A percentile compares a stretch with the other conserved stretches of the same genome.
Evolutionary conservation across 2,888 invertebrate genomes (phyloP).

Genomic region (Eucera pruinosa): DNA sequence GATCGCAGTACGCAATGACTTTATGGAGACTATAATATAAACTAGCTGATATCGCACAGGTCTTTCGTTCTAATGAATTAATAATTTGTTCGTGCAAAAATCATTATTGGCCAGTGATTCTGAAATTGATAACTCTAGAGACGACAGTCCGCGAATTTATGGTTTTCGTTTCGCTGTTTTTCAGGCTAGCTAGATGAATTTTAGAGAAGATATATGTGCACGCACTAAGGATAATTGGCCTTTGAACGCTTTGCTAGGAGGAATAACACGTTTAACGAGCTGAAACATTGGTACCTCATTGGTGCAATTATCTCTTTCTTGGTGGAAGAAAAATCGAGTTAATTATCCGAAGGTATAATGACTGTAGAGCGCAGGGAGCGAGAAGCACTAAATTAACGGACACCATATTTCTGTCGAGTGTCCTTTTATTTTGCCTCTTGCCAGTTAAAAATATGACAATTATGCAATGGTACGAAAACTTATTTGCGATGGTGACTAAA

Average conservation of each 20-base stretch:
- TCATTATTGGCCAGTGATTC: conserved; percentile 61
- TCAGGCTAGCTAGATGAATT: neutral
- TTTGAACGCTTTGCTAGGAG: conserved; percentile 55
- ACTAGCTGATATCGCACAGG: too few relatives aligned
- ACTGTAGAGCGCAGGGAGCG: conserved; percentile 54
- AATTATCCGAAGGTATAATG: conserved; percentile 73
- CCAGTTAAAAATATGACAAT: conserved; percentile 56
- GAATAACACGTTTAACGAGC: conserved; percentile 74
- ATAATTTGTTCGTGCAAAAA: conserved; percentile 71
- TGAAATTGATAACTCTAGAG: conserved; percentile 20
- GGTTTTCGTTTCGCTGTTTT: neutral
- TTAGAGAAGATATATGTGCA: conserved; percentile 13
- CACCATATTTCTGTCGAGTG: conserved; percentile 70
- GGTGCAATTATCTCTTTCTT: conserved; percentile 70
- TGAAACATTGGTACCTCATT: conserved; percentile 72
- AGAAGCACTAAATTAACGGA: conserved; percentile 70
- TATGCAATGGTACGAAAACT: conserved; percentile 19
- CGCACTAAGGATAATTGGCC: conserved; percentile 59
- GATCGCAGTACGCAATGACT: too few relatives aligned
- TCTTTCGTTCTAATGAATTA: conserved; percentile 68
- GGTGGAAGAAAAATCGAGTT: conserved; percentile 74
- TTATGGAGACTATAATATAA: too few relatives aligned
- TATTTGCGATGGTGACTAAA: conserved; percentile 12
- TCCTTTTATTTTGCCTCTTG: conserved; percentile 50
- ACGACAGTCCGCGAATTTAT: conserved; percentile 23